A percentile compares a stretch with the other conserved stretches of the same genome.
Conservation (phyloP, 2,888 invertebrate species). For the Tanypteryx hageni region DNA sequence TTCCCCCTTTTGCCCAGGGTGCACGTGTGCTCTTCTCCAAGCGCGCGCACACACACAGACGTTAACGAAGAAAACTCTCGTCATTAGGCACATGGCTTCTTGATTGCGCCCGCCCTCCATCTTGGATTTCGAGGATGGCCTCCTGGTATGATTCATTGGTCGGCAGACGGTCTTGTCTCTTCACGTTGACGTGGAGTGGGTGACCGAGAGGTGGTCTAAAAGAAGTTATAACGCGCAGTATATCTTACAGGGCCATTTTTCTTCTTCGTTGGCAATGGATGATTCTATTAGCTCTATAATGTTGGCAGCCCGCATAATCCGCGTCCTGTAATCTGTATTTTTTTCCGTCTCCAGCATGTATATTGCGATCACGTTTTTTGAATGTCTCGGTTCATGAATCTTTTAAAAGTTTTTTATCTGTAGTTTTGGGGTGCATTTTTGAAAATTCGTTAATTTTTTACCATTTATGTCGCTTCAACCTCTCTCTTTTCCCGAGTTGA, state of each 20-base stretch:
- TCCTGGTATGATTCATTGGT: background rate
- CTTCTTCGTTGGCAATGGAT: background rate
- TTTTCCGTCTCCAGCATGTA: background rate
- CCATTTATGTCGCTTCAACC: too few relatives aligned
- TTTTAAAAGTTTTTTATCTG: constrained; percentile 2
- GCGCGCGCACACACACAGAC: background rate
- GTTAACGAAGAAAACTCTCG: background rate
- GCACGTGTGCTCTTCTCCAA: background rate
- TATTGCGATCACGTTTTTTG: constrained; percentile 27
- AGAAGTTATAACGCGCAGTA: background rate
- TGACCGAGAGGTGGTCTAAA: background rate
- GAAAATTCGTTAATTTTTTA: background rate
- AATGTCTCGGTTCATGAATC: background rate
- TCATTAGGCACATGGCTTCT: background rate
- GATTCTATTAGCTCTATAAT: constrained; percentile 20
- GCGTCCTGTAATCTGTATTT: background rate
- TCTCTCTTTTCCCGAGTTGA: too few relatives aligned
- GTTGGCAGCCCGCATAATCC: constrained; percentile 12
- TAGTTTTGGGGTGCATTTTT: background rate
- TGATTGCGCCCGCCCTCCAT: background rate
- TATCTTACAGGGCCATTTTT: background rate
- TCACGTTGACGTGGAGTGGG: background rate
- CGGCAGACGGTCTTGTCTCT: background rate
- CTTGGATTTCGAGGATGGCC: background rate
- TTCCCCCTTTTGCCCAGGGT: background rate